Evolutionary conservation across 2,888 invertebrate species (phyloP).

Genomic region (Athrips mouffetella): DNA sequence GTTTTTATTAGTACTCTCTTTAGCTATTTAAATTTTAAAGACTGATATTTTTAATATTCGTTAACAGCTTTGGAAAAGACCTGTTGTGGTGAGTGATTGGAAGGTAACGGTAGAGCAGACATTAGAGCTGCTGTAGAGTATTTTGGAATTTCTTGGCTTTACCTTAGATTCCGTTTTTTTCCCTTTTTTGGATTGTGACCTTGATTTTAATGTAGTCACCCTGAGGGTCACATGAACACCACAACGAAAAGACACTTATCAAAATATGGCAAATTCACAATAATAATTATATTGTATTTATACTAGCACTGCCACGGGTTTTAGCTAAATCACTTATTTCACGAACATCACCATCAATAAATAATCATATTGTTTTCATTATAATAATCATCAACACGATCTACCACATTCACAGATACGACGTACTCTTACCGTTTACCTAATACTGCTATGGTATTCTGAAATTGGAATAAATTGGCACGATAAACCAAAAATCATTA

Average conservation of each 20-base stretch:
- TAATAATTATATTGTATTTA: not conserved
- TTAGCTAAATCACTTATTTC: not conserved
- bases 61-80: slow-evolving; percentile 77
- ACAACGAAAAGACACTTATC: slow-evolving; percentile 33
- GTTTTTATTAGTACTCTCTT: not conserved
- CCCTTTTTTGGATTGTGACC: slow-evolving; percentile 39
- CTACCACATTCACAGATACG: too few species aligned
- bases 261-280: slow-evolving; percentile 5
- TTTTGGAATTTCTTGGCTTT: slow-evolving; percentile 56
- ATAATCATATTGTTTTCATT: too few species aligned
- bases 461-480: too few species aligned
- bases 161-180: slow-evolving; percentile 48
- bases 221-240: slow-evolving; percentile 39
- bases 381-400: too few species aligned
- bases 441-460: too few species aligned
- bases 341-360: not conserved
- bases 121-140: slow-evolving; percentile 59
- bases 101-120: slow-evolving; percentile 65
- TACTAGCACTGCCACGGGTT: slow-evolving; percentile 10
- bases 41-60: slow-evolving; percentile 39
- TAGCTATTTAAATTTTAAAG: slow-evolving; percentile 11
- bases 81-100: slow-evolving; percentile 74
- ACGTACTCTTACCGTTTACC: too few species aligned
- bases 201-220: slow-evolving; percentile 31
- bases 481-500: too few species aligned